Base-by-base conservation (phyloP, 1,140 invertebrate species). In the Monomorium pharaonis region DNA sequence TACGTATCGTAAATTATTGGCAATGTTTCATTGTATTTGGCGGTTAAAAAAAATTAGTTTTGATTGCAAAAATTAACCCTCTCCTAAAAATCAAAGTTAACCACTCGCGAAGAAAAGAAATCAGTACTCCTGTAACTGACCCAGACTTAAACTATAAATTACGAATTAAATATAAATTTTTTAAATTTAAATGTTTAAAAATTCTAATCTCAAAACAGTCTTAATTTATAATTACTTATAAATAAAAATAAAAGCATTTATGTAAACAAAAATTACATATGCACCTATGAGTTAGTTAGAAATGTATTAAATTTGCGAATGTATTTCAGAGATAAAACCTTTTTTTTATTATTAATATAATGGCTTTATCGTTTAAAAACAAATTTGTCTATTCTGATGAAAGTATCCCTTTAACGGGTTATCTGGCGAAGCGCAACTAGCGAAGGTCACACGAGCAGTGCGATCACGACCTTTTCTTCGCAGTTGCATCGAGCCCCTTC, bases 401-500 rank as follows among this genome's bases (percentile, higher is more conserved):
- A 16, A 54, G 14, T 10, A 47, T 42, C n/a, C 6, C 21, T 54
- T 72, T 76, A 47, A 58, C 33, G 37, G 12, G 24, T 65, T 54
- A 74, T 21, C 51, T 60, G 24, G 42, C 16, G 54, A 14, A 30
- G n/a, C 51, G 51, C n/a, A 33, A 63, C 47, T 47, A 81, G 60
- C 63, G 67, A 89, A 90, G 85, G 67, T 80, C 67, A 18, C 42
- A 18, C 42, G 27, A 72, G 49, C 58, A 10, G 16, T 30, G 69
- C 47, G 69, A 87, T 89, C 77, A 58, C 67, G 88, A 90, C 56
- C 74, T 89, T 89, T 89, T 70, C 85, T 58, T 37, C 37, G 16
- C 27, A 58, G 70, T 65, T 33, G 67, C 77, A 18, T 76, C 56
- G 30, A 78, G 67, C 49, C 60, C 67, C 74, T 89, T 90, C 85